These are phyloP conservation scores for Leptothorax acervorum DNA, from an alignment of 2,888 invertebrate genomes.

Conservation along the genomic window DNA sequence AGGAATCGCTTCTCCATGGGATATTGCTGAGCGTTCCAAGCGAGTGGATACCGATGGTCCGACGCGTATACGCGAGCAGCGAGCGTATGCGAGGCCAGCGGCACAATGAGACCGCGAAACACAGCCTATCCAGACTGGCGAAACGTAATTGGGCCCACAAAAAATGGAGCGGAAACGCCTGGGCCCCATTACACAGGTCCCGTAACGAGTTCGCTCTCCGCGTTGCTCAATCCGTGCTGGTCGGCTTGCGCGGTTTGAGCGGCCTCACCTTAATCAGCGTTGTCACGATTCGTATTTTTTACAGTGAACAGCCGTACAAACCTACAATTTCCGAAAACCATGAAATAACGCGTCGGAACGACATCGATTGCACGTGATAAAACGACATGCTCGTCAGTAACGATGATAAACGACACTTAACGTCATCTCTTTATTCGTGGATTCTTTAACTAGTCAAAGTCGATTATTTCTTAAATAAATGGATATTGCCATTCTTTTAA, in stretches of 20 bases:
- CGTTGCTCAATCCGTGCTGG: slow-evolving; percentile 74
- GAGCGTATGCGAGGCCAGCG: slow-evolving; percentile 37
- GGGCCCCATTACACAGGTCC: slow-evolving; percentile 78
- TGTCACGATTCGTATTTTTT: slow-evolving; percentile 67
- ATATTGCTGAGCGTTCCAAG: slow-evolving; percentile 61
- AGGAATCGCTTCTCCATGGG: slow-evolving; percentile 19
- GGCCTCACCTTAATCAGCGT: slow-evolving; percentile 77
- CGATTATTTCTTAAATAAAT: background rate
- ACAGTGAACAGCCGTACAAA: slow-evolving; percentile 54
- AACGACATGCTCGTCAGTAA: background rate
- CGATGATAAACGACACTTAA: background rate
- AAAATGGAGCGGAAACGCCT: slow-evolving; percentile 82
- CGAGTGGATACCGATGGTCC: slow-evolving; percentile 59
- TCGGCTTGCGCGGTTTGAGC: slow-evolving; percentile 65
- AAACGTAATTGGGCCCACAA: slow-evolving; percentile 79
- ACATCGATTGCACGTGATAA: background rate
- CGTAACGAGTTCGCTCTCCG: slow-evolving; percentile 76
- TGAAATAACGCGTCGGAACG: slow-evolving; percentile 14
- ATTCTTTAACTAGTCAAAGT: background rate
- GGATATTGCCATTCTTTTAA: background rate
- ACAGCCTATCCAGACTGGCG: slow-evolving; percentile 75
- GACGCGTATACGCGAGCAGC: slow-evolving; percentile 7
- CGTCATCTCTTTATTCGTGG: background rate
- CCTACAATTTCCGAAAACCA: slow-evolving; percentile 54
- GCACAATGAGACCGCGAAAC: slow-evolving; percentile 76